phyloP scores from a whole-genome alignment of 2,797 vertebrate species.

The Lacerta bilineata region DNA sequence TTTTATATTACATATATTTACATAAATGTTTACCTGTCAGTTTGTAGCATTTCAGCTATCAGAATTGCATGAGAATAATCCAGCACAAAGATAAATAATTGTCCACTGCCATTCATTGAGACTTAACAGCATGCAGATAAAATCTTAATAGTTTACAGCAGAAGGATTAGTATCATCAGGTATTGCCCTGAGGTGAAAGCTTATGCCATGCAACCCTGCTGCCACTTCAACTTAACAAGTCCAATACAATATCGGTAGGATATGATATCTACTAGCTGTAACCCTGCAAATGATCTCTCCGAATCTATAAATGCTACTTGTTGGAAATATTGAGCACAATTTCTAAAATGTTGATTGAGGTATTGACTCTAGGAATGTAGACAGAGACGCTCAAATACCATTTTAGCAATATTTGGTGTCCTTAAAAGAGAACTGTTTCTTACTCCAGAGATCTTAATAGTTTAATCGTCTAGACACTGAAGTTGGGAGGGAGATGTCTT shows the following conservation, averaged over 20 bases:
- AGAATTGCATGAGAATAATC: constrained; percentile 15
- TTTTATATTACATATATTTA: background rate
- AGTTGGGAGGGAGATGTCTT: background rate
- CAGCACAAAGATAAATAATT: background rate
- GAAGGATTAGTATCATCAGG: background rate
- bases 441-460: background rate
- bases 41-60: background rate
- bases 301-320: background rate
- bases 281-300: background rate
- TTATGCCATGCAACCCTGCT: background rate
- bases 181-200: background rate
- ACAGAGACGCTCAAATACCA: background rate
- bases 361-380: background rate
- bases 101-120: background rate
- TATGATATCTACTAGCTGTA: background rate
- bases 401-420: background rate
- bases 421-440: too few relatives aligned
- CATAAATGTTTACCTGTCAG: background rate
- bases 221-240: background rate
- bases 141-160: background rate
- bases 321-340: background rate
- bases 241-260: background rate
- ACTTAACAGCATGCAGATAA: background rate
- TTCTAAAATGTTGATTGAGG: background rate
- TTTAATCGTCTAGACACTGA: background rate